A percentile compares a stretch with the other conserved stretches of the same genome.
Conservation (phyloP, 2,888 invertebrate genomes). For the Schizotus pectinicornis region DNA sequence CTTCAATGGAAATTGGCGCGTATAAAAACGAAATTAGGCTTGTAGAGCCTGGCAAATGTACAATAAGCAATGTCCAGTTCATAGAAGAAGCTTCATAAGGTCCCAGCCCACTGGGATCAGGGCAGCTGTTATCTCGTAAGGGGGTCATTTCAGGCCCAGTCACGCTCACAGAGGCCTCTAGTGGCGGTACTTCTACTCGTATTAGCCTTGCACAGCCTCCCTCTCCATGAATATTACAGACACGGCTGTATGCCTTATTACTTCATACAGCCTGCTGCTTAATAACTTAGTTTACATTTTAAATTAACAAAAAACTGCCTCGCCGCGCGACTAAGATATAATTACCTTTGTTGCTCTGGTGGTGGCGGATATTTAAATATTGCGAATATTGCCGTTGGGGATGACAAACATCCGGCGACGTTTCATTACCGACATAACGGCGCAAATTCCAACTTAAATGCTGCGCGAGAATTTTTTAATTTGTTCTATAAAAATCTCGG, state of each 20-base stretch:
- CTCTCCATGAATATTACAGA: slow-evolving; percentile 42
- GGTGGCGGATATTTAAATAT: not conserved
- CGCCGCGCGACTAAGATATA: slow-evolving; percentile 24
- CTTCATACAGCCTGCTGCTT: slow-evolving; percentile 36
- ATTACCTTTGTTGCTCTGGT: slow-evolving; percentile 27
- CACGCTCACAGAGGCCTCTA: slow-evolving; percentile 31
- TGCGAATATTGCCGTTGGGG: not conserved
- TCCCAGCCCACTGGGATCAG: slow-evolving; percentile 12
- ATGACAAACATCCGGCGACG: too few relatives aligned
- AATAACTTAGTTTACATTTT: slow-evolving; percentile 45
- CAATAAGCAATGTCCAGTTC: slow-evolving; percentile 34
- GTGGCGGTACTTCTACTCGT: slow-evolving; percentile 22
- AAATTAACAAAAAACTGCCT: slow-evolving; percentile 37
- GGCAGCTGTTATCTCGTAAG: slow-evolving; percentile 31
- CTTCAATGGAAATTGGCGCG: not conserved
- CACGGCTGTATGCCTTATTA: slow-evolving; percentile 39
- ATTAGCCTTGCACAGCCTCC: slow-evolving; percentile 31
- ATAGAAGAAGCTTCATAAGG: slow-evolving; percentile 28
- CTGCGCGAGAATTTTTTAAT: too few relatives aligned
- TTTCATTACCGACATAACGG: too few relatives aligned
- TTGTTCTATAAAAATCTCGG: too few relatives aligned
- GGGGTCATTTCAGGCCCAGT: slow-evolving; percentile 32
- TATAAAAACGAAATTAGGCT: slow-evolving; percentile 34
- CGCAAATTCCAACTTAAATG: too few relatives aligned
- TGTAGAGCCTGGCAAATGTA: slow-evolving; percentile 30